Evolutionary conservation across 1,140 invertebrate species (phyloP).

Genomic region (Akabosia matsudoensis): DNA sequence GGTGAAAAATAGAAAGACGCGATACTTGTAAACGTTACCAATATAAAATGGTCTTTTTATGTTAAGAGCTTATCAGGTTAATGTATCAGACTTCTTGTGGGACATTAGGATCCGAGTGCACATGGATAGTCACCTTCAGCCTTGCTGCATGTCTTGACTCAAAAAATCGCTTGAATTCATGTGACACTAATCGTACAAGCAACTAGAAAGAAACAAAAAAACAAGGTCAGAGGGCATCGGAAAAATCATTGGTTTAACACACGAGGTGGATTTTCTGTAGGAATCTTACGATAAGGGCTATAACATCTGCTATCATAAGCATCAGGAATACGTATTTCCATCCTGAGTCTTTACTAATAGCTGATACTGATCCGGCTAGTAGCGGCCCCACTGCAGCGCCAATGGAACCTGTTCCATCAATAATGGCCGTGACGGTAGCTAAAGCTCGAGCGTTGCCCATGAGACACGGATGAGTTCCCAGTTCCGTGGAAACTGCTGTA

Average conservation of each 20-base stretch:
- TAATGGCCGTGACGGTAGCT: constrained; percentile 93
- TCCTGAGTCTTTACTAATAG: constrained; percentile 51
- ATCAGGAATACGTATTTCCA: constrained; percentile 91
- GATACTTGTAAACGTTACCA: too few species aligned
- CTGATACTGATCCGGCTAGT: constrained; percentile 76
- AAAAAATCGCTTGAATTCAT: constrained; percentile 45
- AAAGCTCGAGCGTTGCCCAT: constrained; percentile 82
- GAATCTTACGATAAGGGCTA: constrained; percentile 68
- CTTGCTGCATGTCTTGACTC: constrained; percentile 36
- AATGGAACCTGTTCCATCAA: constrained; percentile 92
- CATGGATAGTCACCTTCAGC: constrained; percentile 42
- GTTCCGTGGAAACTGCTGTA: constrained; percentile 81
- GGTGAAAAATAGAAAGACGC: too few species aligned
- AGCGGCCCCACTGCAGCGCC: constrained; percentile 88
- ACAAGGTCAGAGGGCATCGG: too few species aligned
- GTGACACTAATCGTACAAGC: constrained; percentile 44
- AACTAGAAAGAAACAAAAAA: constrained; percentile 41
- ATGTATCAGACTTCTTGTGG: constrained; percentile 12
- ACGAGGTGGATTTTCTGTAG: neutral
- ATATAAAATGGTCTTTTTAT: too few species aligned
- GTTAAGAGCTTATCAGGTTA: neutral
- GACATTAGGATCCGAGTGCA: neutral
- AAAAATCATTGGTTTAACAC: neutral
- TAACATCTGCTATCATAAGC: constrained; percentile 76
- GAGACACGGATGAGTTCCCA: constrained; percentile 82